A percentile compares a stretch with the other conserved stretches of the same genome.
Evolutionary conservation across 1,140 invertebrate species (phyloP).

Genomic region (Hormaphis cornu): DNA sequence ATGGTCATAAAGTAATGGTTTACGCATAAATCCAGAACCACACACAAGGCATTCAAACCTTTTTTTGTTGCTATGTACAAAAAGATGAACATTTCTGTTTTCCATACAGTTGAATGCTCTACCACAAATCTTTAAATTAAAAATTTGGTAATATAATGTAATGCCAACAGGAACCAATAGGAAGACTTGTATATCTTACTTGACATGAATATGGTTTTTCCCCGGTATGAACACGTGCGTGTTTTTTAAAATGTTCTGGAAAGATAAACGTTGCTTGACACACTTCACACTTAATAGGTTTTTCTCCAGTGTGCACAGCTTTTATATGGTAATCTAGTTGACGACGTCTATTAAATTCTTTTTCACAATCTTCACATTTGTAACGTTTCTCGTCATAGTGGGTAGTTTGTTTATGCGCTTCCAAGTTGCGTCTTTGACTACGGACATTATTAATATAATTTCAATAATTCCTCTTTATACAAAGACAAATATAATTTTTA

Average conservation of each 20-base stretch:
- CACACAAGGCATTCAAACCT: constrained; percentile 75
- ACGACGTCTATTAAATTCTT: constrained; percentile 62
- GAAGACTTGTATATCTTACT: constrained; percentile 42
- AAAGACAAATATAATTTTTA: neutral
- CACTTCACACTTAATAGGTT: constrained; percentile 61
- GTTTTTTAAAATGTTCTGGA: constrained; percentile 74
- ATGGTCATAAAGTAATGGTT: constrained; percentile 67
- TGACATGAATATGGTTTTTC: constrained; percentile 70
- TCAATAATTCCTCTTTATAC: neutral
- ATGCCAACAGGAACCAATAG: neutral
- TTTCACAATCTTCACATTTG: constrained; percentile 57
- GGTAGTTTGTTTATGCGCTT: constrained; percentile 66
- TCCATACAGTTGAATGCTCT: constrained; percentile 73
- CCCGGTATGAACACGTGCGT: constrained; percentile 65
- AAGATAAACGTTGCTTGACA: constrained; percentile 72
- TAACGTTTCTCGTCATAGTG: constrained; percentile 68
- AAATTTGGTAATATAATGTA: neutral
- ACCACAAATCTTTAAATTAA: constrained; percentile 58
- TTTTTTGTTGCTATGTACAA: constrained; percentile 75
- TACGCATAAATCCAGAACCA: constrained; percentile 72
- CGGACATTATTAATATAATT: constrained; percentile 35
- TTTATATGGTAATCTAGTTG: constrained; percentile 72
- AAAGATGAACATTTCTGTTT: constrained; percentile 73
- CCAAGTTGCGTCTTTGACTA: constrained; percentile 66
- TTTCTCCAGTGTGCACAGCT: constrained; percentile 66